Percentiles rank a stretch among this genome's conserved stretches.
Evolutionary conservation across 2,888 invertebrate species (phyloP).

Genomic region (Melikaiella ostensackeni): DNA sequence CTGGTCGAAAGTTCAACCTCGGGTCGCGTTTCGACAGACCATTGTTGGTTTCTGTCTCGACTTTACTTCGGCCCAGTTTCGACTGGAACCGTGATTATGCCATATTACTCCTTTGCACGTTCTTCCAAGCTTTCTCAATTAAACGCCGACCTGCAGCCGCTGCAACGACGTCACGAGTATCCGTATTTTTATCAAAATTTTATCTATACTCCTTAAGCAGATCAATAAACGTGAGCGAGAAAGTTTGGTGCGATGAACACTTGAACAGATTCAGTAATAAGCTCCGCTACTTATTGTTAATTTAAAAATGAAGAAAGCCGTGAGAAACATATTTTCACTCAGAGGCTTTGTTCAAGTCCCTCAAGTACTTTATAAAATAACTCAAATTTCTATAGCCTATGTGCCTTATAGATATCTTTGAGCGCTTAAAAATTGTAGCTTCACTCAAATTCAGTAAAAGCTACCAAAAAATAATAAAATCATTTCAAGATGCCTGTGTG

Average conservation of each 20-base stretch:
- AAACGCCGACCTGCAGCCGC: slow-evolving; percentile 28
- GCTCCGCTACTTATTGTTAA: slow-evolving; percentile 7
- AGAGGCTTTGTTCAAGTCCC: not conserved
- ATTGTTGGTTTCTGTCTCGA: slow-evolving; percentile 27
- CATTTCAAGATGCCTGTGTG: too few species aligned
- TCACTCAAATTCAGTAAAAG: too few species aligned
- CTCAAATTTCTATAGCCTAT: too few species aligned
- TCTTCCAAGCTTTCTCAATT: slow-evolving; percentile 46
- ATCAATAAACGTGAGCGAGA: slow-evolving; percentile 25
- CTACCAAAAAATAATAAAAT: too few species aligned
- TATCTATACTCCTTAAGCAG: slow-evolving; percentile 20
- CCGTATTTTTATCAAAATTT: slow-evolving; percentile 3
- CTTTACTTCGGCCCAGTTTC: slow-evolving; percentile 43
- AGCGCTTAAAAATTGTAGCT: too few species aligned
- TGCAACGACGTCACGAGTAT: slow-evolving; percentile 33
- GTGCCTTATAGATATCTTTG: too few species aligned
- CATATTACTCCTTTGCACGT: slow-evolving; percentile 38
- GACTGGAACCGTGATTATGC: slow-evolving; percentile 43
- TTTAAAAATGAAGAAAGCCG: not conserved
- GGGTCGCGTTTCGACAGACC: slow-evolving; percentile 42
- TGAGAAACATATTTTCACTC: slow-evolving; percentile 6
- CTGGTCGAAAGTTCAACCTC: slow-evolving; percentile 43
- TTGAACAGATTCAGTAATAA: slow-evolving; percentile 11
- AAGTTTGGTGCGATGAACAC: slow-evolving; percentile 10
- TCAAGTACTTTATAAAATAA: too few species aligned